Base-by-base conservation (phyloP, 2,113 vertebrate genomes). In the Odontesthes bonariensis region DNA sequence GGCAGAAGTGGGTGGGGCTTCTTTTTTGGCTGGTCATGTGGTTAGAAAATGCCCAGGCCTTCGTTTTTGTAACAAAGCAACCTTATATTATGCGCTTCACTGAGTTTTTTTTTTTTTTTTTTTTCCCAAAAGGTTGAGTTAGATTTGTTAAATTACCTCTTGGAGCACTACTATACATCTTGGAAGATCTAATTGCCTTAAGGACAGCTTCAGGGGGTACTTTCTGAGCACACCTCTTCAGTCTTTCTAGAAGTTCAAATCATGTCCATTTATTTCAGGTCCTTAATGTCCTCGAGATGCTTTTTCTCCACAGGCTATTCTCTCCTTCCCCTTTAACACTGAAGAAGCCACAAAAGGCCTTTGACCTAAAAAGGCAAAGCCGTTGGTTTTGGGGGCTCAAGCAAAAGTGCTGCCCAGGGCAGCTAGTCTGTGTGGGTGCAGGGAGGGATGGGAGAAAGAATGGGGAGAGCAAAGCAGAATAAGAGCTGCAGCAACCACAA, bases 401-500 rank as follows among this genome's bases (percentile, higher is more conserved):
- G 85, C 79, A 73, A 75, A 85, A 90, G 85, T 83, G 83, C 72
- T 82, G 77, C 87, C 69, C 60, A 57, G 73, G 79, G 76, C 85
- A 78, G 78, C 76, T 56, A 58, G 79, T 82, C 72, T 81, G 86
- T 83, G 88, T 73, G 91, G 80, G 78, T 61, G 66, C 77, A 77
- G 69, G 78, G 82, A 86, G 81, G 83, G 83, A 89, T 76, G 57
- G 85, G 82, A 86, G 73, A 77, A 77, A 67, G 73, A 83, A 82
- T 51, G 80, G 55, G 57, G 84, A 47, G 71, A 69, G 76, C 73
- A 56, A 77, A 79, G 82, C 78, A 82, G 83, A 84, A 76, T 74
- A 86, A 82, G 78, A 76, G 69, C 62, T 77, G 70, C 68, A 65
- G 79, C 47, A n/a, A 88, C 92, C 92, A 81, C 89, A 92, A 88